Evolutionary conservation across 2,113 vertebrate genomes (phyloP).

Genomic region (Oryctolagus cuniculus): mOryCun1.1 NC_091450.1:28285501-28286000

Average conservation of each 20-base stretch:
- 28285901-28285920: background rate
- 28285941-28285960: background rate
- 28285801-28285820: background rate
- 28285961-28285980: background rate
- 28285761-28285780: conserved; percentile 27
- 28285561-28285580: conserved; percentile 69
- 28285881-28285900: background rate
- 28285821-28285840: background rate
- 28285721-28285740: conserved; percentile 24
- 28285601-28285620: conserved; percentile 73
- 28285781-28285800: background rate
- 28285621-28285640: conserved; percentile 60
- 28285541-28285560: conserved; percentile 45
- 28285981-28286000: background rate
- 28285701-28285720: conserved; percentile 54
- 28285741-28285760: conserved; percentile 43
- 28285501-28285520: background rate
- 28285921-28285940: background rate
- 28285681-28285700: background rate
- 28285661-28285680: background rate
- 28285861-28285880: background rate
- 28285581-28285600: conserved; percentile 75
- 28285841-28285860: background rate
- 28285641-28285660: conserved; percentile 70
- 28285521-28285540: background rate